A percentile compares a stretch with the other conserved stretches of the same genome.
phyloP scores from a whole-genome alignment of 2,113 vertebrate species.

The Desmodus rotundus region DNA sequence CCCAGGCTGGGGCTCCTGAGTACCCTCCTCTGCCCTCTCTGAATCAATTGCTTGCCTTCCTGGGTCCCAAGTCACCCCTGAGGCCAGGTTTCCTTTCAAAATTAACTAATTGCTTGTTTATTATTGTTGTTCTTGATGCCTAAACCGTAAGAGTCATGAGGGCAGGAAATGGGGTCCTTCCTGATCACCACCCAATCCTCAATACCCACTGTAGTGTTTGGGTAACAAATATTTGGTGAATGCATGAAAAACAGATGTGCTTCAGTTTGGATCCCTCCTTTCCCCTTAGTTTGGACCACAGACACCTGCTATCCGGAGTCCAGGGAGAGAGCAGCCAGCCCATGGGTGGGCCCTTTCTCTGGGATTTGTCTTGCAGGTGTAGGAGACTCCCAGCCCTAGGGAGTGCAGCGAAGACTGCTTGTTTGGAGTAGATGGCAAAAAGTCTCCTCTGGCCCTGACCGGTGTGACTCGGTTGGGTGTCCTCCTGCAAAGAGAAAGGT shows the following conservation, averaged over 20 bases:
- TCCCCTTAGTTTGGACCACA: not conserved
- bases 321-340: not conserved
- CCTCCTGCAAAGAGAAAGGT: too few relatives aligned
- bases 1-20: not conserved
- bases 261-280: not conserved
- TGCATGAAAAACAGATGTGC: not conserved
- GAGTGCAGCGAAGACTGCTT: not conserved
- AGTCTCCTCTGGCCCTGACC: too few relatives aligned
- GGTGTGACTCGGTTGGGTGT: too few relatives aligned
- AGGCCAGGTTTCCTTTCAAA: conserved; percentile 26
- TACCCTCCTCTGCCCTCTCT: not conserved
- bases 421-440: not conserved
- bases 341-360: not conserved
- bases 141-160: not conserved
- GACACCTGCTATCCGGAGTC: not conserved
- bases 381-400: not conserved
- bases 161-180: not conserved
- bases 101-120: not conserved
- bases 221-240: not conserved
- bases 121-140: not conserved
- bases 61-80: not conserved
- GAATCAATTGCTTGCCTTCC: not conserved
- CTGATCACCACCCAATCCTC: not conserved
- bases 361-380: not conserved
- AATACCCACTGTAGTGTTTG: not conserved